Percentiles rank a stretch among this genome's conserved stretches.
phyloP scores from a whole-genome alignment of 2,113 vertebrate species.

The Anhinga rufa region DNA sequence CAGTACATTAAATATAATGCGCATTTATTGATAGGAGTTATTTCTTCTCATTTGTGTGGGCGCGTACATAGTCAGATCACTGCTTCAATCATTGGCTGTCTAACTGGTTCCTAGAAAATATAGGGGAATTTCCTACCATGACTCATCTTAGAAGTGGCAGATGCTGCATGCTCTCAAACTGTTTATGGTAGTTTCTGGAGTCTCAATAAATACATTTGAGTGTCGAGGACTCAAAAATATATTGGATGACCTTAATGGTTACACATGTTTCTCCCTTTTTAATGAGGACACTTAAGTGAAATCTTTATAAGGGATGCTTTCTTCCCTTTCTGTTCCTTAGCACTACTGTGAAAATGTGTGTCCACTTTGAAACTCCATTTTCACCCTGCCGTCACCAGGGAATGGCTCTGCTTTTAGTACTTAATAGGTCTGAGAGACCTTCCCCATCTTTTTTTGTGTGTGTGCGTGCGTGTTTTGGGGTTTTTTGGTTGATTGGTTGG shows the following conservation, averaged over 20 bases:
- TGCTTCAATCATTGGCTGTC: not conserved
- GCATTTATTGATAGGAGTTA: not conserved
- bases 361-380: not conserved
- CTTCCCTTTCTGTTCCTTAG: not conserved
- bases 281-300: not conserved
- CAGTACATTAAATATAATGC: not conserved
- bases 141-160: constrained; percentile 29
- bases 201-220: not conserved
- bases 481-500: too few species aligned
- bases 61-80: not conserved
- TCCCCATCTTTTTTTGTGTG: not conserved
- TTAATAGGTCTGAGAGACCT: not conserved
- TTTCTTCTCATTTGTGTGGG: not conserved
- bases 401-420: not conserved
- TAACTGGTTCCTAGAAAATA: constrained; percentile 42
- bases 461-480: too few species aligned
- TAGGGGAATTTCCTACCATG: not conserved
- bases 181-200: not conserved
- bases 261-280: not conserved
- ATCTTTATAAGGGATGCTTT: not conserved
- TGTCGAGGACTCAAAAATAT: not conserved
- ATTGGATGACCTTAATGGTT: not conserved
- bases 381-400: not conserved
- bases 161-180: not conserved
- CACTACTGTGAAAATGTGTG: not conserved